Base-by-base conservation (phyloP, 2,888 invertebrate genomes). In the Synanthedon tipuliformis region DNA sequence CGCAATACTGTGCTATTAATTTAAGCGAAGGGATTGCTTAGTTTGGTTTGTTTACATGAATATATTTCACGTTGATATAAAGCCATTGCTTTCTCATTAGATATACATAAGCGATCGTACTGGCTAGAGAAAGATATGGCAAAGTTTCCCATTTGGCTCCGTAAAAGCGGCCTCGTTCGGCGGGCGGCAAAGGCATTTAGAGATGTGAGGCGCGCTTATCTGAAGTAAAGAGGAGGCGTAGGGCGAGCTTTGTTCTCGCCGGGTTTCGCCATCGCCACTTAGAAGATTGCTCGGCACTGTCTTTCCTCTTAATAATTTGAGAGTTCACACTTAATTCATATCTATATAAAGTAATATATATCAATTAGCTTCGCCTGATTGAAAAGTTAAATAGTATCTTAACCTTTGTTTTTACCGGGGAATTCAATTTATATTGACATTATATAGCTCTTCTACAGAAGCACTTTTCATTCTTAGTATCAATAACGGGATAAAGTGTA, bases 251-350 rank as follows among this genome's bases (percentile, higher is more conserved):
- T 79, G 75, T 78, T 74, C 75, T 62, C 73, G 65, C 54, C 67
- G 71, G 68, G 70, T 72, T 73, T 75, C 77, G 73, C 73, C 73
- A 65, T 78, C 8, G 34, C 80, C 85, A 84, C 84, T 84, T 84
- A 83, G 79, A 78, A 82, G 78, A 85, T 85, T 84, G 80, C 78
- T 72, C 67, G 71, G 71, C 77, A 77, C 81, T 82, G 80, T 83
- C 78, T 79, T 75, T 69, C 63, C 69, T 66, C 70, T 71, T 34
- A 10, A 34, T 10, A 10, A 8, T 34, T 34, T 34, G 34, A 34
- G 8, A 34, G 10, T 34, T 34, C 34, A 10, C 34, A 2, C 27
- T 34, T 34, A 34, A 34, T 34, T 34, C 34, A 34, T 10, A 34
- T 27, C 7, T 27, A 27, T n/a, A n/a, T n/a, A n/a, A 27, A 27